Conservation (phyloP, 2,113 vertebrate genomes). For the Dicentrarchus labrax region DNA sequence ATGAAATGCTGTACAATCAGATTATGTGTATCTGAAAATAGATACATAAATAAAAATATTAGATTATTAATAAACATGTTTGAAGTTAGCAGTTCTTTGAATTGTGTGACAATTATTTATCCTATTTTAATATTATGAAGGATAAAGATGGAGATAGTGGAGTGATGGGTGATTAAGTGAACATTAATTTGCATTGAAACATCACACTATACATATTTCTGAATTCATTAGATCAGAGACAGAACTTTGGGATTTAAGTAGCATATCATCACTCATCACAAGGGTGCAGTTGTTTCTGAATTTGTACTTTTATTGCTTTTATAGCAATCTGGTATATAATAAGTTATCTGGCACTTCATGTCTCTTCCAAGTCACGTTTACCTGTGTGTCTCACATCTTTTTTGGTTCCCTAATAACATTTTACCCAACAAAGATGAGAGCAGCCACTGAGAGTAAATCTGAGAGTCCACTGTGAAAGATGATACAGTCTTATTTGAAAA, state of each 20-base stretch:
- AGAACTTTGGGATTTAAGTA: neutral
- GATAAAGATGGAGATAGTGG: neutral
- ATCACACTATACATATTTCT: neutral
- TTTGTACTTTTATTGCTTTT: conserved; percentile 2
- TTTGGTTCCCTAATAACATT: neutral
- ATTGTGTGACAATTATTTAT: neutral
- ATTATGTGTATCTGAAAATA: neutral
- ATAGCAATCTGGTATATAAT: neutral
- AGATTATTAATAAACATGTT: neutral
- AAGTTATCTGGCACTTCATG: neutral
- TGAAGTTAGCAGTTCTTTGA: neutral
- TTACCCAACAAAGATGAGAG: neutral
- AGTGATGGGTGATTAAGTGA: neutral
- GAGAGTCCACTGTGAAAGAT: neutral
- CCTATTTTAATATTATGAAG: neutral
- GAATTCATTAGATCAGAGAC: neutral
- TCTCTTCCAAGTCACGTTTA: neutral
- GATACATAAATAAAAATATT: neutral
- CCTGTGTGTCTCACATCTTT: no score
- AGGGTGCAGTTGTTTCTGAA: neutral
- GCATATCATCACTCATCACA: neutral
- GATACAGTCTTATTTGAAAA: neutral
- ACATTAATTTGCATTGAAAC: neutral
- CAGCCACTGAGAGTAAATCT: neutral
- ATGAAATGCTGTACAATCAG: neutral